Base-by-base conservation (phyloP, 2,113 vertebrate species). In the Falco punctatus region DNA sequence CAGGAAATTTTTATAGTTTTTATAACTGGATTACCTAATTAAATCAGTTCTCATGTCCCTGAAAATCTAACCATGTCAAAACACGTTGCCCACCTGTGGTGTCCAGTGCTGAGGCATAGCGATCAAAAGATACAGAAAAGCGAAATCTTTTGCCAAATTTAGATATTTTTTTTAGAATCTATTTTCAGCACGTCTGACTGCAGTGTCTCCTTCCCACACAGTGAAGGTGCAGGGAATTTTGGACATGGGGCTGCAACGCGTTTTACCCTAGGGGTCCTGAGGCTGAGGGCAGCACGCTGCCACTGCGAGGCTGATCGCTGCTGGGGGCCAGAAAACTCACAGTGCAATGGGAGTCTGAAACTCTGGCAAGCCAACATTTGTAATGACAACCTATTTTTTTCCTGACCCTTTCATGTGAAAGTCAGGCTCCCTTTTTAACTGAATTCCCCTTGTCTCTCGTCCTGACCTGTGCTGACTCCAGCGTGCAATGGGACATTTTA, bases 131-230 rank as follows among this genome's bases (percentile, higher is more conserved):
- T 11, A 52, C 0, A 4, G 52, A 66, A 88, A 92, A 81, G 38
- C 62, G 81, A 85, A 85, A 86, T 85, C 11, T 69, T 82, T 32
- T 46, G 49, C 27, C 61, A 82, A 69, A 89, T 72, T 72, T 65
- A 19, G 38, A 38, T 7, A 10, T 33, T 15, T 15, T 35, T 58
- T 81, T 70, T 22, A 42, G 46, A 49, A n/a, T 59, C 62, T 81
- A 6, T 49, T 52, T 46, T 84, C 52, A 83, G 24, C 30, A 30
- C 21, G 33, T 38, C 70, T 61, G 18, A 3, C 48, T 57, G 24
- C 2, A 0, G 32, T 46, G n/a, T 75, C 24, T 80, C 27, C 17
- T 51, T 24, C 62, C n/a, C 1, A 0, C 10, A 2, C 2, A 1
- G 26, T 27, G 62, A 80, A 72, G 32, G 18, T 24, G 2, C 10